A percentile compares a stretch with the other conserved stretches of the same genome.
These are phyloP conservation scores for Edolisoma coerulescens DNA, from an alignment of 2,113 vertebrate species.

Conservation along the genomic window DNA sequence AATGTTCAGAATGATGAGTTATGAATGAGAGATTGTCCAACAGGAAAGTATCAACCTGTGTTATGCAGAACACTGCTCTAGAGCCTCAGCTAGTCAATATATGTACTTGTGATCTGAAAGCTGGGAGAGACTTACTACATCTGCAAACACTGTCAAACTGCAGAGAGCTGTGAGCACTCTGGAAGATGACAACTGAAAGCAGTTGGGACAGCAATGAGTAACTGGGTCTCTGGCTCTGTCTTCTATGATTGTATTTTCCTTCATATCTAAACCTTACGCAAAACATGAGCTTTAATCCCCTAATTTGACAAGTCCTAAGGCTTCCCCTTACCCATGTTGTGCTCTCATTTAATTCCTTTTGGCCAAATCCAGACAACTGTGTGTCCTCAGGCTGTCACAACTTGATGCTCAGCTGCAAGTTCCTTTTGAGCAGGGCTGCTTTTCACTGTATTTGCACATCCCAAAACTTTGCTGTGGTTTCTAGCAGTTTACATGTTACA, in stretches of 20 bases:
- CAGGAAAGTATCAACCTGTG: not conserved
- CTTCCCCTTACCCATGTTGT: not conserved
- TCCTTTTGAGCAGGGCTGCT: not conserved
- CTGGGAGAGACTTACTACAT: not conserved
- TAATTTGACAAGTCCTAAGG: not conserved
- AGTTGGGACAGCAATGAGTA: not conserved
- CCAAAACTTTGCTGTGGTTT: not conserved
- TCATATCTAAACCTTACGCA: not conserved
- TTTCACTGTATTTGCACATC: not conserved
- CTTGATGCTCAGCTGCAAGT: not conserved
- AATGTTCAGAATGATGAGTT: not conserved
- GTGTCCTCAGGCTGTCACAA: not conserved
- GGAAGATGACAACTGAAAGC: not conserved
- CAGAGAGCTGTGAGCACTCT: not conserved
- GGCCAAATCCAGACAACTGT: not conserved
- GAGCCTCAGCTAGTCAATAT: not conserved
- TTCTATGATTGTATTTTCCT: not conserved
- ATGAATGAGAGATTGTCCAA: not conserved
- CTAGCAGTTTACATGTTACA: not conserved
- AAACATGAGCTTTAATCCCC: not conserved
- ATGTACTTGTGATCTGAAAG: not conserved
- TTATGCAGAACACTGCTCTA: not conserved
- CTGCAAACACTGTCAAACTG: not conserved
- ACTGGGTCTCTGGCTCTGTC: not conserved
- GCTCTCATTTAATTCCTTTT: not conserved